phyloP scores from a whole-genome alignment of 2,797 vertebrate species.

The Huso huso region DNA sequence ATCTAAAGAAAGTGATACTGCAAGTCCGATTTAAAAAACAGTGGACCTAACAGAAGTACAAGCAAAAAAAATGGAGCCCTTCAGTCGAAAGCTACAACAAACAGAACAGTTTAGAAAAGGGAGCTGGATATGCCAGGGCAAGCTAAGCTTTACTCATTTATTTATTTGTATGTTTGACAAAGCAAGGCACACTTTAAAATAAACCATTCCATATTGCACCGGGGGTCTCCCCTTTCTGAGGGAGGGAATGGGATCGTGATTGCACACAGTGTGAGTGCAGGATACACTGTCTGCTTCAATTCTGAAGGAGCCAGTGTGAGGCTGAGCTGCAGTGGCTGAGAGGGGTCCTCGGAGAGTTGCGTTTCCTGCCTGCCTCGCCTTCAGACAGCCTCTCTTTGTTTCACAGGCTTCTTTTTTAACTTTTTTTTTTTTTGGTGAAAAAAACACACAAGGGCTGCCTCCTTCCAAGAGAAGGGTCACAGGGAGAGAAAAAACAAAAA shows the following conservation, averaged over 20 bases:
- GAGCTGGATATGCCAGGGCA: too few relatives aligned
- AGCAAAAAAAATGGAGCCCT: too few relatives aligned
- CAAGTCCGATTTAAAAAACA: too few relatives aligned
- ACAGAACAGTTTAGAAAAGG: too few relatives aligned
- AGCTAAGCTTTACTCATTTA: too few relatives aligned
- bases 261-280: slow-evolving; percentile 76
- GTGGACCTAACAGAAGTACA: too few relatives aligned
- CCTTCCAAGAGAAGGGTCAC: slow-evolving; percentile 44
- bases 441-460: slow-evolving; percentile 66
- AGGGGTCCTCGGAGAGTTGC: slow-evolving; percentile 81
- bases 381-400: slow-evolving; percentile 98
- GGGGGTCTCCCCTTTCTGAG: neutral
- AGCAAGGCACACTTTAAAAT: too few relatives aligned
- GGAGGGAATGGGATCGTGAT: neutral
- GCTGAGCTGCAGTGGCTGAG: slow-evolving; percentile 67
- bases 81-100: too few relatives aligned
- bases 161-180: too few relatives aligned
- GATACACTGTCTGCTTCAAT: slow-evolving; percentile 90
- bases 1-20: too few relatives aligned
- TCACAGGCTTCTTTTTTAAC: slow-evolving; percentile 46
- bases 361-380: slow-evolving; percentile 92
- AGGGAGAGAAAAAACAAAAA: slow-evolving; percentile 37
- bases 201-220: too few relatives aligned
- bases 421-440: slow-evolving; percentile 40
- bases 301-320: slow-evolving; percentile 72